These are phyloP conservation scores for Eueremaeus valkanovi DNA, from an alignment of 2,888 invertebrate species.

Conservation along the genomic window DNA sequence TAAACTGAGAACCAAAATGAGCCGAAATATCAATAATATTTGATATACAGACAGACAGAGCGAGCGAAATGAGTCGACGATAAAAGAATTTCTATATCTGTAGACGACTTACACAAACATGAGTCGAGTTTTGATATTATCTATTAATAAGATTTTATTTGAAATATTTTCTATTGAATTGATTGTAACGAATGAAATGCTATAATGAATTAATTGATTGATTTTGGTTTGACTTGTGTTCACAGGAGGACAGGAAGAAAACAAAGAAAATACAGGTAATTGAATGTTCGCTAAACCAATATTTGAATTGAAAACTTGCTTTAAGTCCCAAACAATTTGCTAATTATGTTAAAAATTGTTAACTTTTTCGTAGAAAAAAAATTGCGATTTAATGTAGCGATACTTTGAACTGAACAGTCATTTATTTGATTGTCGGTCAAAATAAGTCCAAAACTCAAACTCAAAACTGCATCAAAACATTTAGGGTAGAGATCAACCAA, in stretches of 20 bases:
- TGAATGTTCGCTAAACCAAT: conserved; percentile 27
- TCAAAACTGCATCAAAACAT: conserved; percentile 17
- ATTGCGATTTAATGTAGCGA: conserved; percentile 23
- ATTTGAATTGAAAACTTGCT: conserved; percentile 43
- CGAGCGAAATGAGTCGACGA: no score
- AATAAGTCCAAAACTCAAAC: no score
- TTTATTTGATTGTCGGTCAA: conserved; percentile 11
- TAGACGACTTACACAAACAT: no score
- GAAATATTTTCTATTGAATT: background rate
- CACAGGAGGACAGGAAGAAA: conserved; percentile 46
- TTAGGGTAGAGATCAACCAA: conserved; percentile 34
- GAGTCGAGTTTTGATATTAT: no score
- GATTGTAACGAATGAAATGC: background rate
- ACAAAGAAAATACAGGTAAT: conserved; percentile 45
- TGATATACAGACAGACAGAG: no score
- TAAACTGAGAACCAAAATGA: no score
- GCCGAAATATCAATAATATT: no score
- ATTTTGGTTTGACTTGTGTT: conserved; percentile 32
- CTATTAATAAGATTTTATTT: background rate
- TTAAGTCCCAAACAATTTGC: conserved; percentile 37
- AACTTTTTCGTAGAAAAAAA: conserved; percentile 23
- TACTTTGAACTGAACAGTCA: conserved; percentile 8
- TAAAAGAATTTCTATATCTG: no score
- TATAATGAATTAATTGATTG: background rate
- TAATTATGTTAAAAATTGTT: conserved; percentile 29